Evolutionary conservation across 2,113 vertebrate species (phyloP).

Genomic region (Loxodonta africana): DNA sequence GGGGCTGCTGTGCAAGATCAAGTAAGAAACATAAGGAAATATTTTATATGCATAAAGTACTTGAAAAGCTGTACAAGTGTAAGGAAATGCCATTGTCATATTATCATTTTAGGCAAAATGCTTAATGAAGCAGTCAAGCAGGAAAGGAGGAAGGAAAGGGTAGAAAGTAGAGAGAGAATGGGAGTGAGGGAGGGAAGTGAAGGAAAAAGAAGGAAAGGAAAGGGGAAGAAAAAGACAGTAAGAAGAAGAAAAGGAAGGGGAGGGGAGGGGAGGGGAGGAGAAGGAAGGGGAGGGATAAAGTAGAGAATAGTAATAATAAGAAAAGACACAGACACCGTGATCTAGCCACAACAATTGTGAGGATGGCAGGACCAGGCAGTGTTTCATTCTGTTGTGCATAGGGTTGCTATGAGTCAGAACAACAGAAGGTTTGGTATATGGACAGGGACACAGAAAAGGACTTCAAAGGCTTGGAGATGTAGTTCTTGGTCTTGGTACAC

Average conservation of each 20-base stretch:
- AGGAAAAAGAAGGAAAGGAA: background rate
- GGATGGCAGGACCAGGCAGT: too few species aligned
- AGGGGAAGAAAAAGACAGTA: too few species aligned
- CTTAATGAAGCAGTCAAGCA: background rate
- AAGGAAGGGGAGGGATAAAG: too few species aligned
- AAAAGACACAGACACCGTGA: background rate
- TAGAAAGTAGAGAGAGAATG: too few species aligned
- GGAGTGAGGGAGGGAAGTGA: too few species aligned
- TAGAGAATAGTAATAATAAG: background rate
- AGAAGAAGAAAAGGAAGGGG: background rate
- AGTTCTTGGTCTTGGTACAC: background rate
- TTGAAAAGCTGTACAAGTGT: background rate
- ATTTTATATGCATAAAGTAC: background rate
- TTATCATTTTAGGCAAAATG: background rate
- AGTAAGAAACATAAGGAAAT: background rate
- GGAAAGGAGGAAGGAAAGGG: background rate
- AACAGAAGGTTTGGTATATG: background rate
- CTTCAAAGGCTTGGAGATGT: background rate
- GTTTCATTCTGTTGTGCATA: too few species aligned
- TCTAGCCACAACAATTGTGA: too few species aligned
- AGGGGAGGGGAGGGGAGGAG: background rate
- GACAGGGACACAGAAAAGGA: background rate
- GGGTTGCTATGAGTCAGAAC: too few species aligned
- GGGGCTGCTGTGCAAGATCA: background rate
- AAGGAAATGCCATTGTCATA: background rate